phyloP scores from a whole-genome alignment of 2,888 invertebrate species.

The Drosophila nigricruria region DNA sequence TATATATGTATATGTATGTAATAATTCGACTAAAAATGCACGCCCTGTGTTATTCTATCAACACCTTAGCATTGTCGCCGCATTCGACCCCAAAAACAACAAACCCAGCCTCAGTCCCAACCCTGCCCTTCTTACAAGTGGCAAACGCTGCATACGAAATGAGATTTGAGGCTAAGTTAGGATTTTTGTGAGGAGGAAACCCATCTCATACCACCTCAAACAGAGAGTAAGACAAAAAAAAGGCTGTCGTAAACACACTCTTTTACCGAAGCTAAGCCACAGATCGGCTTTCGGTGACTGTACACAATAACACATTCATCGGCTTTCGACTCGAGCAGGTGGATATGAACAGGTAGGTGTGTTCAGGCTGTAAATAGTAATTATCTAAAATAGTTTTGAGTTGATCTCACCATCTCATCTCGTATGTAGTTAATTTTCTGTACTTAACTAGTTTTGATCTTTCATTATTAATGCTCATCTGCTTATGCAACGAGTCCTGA shows the following conservation, averaged over 20 bases:
- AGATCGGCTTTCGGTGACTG: constrained; percentile 19
- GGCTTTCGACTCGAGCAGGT: not conserved
- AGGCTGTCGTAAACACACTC: constrained; percentile 24
- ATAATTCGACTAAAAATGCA: constrained; percentile 73
- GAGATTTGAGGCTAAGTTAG: constrained; percentile 59
- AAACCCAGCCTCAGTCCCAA: not conserved
- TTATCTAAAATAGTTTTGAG: not conserved
- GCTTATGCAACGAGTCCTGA: no score
- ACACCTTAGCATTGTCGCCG: constrained; percentile 74
- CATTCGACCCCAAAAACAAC: constrained; percentile 26
- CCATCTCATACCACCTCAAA: not conserved
- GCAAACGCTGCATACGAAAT: constrained; percentile 75
- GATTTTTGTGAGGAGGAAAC: constrained; percentile 36
- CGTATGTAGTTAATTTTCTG: not conserved
- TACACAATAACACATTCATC: constrained; percentile 6
- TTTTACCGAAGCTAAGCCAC: constrained; percentile 36
- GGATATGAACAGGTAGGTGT: not conserved
- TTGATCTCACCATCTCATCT: not conserved
- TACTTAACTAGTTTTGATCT: not conserved
- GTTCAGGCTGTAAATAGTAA: not conserved
- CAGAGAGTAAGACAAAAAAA: not conserved
- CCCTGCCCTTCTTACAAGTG: constrained; percentile 32
- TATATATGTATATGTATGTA: constrained; percentile 22
- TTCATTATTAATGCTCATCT: not conserved
- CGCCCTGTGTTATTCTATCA: constrained; percentile 74